A percentile compares a stretch with the other conserved stretches of the same genome.
Evolutionary conservation across 2,797 vertebrate genomes (phyloP).

Genomic region (Iguana delicatissima): DNA sequence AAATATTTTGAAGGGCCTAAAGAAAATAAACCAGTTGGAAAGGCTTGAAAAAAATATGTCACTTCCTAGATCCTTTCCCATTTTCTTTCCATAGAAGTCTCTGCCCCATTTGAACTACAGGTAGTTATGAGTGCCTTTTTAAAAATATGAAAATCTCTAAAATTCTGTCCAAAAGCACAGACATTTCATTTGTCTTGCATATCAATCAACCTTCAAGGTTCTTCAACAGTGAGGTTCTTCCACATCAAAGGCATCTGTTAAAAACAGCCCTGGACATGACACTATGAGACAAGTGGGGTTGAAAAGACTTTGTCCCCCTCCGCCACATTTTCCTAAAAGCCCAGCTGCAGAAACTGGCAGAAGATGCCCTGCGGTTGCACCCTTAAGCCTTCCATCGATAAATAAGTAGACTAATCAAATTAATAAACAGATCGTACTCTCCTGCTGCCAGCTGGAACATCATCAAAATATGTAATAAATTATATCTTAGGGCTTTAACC

Average conservation of each 20-base stretch:
- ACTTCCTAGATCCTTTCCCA: background rate
- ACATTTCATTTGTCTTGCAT: background rate
- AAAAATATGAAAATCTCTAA: background rate
- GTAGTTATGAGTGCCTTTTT: background rate
- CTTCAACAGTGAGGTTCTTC: background rate
- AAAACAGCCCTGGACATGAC: background rate
- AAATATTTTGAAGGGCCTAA: background rate
- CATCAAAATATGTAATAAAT: constrained; percentile 88
- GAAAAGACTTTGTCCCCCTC: constrained; percentile 1
- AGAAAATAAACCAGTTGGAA: background rate
- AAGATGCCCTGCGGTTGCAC: constrained; percentile 75
- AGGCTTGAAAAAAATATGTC: background rate
- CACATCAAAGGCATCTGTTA: constrained; percentile 29
- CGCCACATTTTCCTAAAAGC: constrained; percentile 36
- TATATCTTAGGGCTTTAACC: constrained; percentile 80
- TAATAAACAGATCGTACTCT: constrained; percentile 87
- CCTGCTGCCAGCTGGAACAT: constrained; percentile 84
- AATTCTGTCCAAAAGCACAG: background rate
- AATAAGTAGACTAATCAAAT: constrained; percentile 88
- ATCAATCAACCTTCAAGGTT: background rate
- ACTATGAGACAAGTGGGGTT: rapidly evolving
- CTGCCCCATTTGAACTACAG: background rate
- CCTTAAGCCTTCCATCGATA: constrained; percentile 77
- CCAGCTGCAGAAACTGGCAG: constrained; percentile 49
- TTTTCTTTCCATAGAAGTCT: background rate